Base-by-base conservation (phyloP, 2,113 vertebrate genomes). In the Malurus elegans region DNA sequence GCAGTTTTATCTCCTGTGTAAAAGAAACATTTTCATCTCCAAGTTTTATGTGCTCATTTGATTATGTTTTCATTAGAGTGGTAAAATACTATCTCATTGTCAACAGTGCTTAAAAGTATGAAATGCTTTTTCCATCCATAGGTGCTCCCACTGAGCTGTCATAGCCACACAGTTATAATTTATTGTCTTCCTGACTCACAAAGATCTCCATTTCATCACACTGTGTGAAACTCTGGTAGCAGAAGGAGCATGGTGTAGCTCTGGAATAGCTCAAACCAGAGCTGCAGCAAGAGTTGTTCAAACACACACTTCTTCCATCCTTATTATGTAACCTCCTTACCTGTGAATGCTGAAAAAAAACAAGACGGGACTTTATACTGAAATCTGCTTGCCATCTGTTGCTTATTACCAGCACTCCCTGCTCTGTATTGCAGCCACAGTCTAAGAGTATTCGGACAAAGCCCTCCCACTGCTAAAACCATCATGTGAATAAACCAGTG, bases 251-350 rank as follows among this genome's bases (percentile, higher is more conserved):
- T 2, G 14, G 18, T 31, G 45, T 7, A 79, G 53, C 23, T 47
- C 53, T 9, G 31, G 24, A 47, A 64, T 10, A 85, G 62, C 32
- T 60, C 44, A 44, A 70, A 70, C 8, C 38, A 90, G 44, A 87
- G 32, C 2, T 78, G 64, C 57, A 90, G 50, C 53, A 80, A 65
- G 24, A 84, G 65, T 42, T 88, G 50, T 74, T 81, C 72, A 45
- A 79, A 88, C 36, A 26, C 24, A 64, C 24, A 14, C 13, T 82
- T 47, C 62, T 76, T 79, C 73, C 60, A 62, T 62, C 56, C 21
- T 88, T 34, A 57, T 7, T 88, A 80, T 24, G 31, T 57, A 90
- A 44, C 57, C 47, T 38, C 36, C 97, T 97, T 97, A 98, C 97
- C 97, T 97, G 91, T 38, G 78, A 78, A 78, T 92, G 91, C 51